Percentiles rank a stretch among this genome's conserved stretches.
These are phyloP conservation scores for Sanderia malayensis DNA, from an alignment of 30 jellyfish, hydroid and myxozoan species.

Conservation along the genomic window DNA sequence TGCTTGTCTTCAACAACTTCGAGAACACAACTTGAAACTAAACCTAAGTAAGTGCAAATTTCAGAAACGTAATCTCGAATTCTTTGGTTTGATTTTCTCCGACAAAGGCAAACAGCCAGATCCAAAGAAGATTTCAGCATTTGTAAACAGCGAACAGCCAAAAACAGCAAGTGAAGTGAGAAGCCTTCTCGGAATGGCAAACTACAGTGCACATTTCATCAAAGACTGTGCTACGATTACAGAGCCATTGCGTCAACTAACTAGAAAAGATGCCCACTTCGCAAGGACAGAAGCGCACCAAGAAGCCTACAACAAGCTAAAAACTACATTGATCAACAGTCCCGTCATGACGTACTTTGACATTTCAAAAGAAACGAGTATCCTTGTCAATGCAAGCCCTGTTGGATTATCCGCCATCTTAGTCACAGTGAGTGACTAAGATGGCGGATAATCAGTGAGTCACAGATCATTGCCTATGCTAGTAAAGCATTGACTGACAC, in stretches of 20 bases:
- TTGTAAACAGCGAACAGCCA: constrained; percentile 13
- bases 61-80: constrained; percentile 14
- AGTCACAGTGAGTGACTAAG: too few species aligned
- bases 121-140: constrained; percentile 2
- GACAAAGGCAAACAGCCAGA: constrained; percentile 40
- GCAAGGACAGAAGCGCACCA: constrained; percentile 26
- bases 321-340: background rate
- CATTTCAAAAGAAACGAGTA: background rate
- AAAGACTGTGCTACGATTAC: constrained; percentile 43
- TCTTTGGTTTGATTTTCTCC: constrained; percentile 10
- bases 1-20: constrained; percentile 14
- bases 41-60: constrained; percentile 29
- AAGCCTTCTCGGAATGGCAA: constrained; percentile 23
- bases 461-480: constrained; percentile 20
- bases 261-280: constrained; percentile 7
- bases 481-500: constrained; percentile 33
- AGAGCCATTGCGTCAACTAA: constrained; percentile 25
- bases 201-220: constrained; percentile 41
- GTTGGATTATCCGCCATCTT: constrained; percentile 20
- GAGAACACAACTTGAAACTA: constrained; percentile 24
- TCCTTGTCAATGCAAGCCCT: constrained; percentile 23
- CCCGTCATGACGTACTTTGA: constrained; percentile 20
- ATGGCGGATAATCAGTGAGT: background rate
- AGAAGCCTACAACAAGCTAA: constrained; percentile 21
- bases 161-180: constrained; percentile 3